phyloP scores from a whole-genome alignment of 2,888 invertebrate species.

The Polia nebulosa region DNA sequence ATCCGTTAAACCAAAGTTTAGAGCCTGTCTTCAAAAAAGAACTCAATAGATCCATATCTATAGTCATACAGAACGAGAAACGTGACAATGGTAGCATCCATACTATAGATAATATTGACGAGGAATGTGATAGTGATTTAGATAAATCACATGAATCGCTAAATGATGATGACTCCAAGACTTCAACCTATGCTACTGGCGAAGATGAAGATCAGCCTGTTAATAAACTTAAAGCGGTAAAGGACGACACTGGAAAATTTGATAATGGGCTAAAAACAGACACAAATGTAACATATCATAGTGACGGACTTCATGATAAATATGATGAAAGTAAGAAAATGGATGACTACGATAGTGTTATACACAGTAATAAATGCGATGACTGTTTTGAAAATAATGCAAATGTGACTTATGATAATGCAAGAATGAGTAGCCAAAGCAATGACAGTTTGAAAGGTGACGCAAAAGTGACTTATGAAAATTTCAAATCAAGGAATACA shows the following conservation, averaged over 20 bases:
- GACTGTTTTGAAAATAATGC: constrained; percentile 36
- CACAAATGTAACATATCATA: constrained; percentile 42
- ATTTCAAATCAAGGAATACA: constrained; percentile 3
- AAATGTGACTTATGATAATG: constrained; percentile 39
- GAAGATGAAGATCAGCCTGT: constrained; percentile 61
- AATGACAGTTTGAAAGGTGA: constrained; percentile 30
- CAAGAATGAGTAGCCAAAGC: constrained; percentile 8
- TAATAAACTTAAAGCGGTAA: constrained; percentile 15
- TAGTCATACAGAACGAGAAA: constrained; percentile 56
- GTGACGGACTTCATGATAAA: constrained; percentile 22
- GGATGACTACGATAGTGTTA: constrained; percentile 28
- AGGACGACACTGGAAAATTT: constrained; percentile 5
- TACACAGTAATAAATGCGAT: constrained; percentile 34
- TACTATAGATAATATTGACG: constrained; percentile 58
- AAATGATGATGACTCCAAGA: constrained; percentile 64
- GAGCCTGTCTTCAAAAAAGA: constrained; percentile 83
- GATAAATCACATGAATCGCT: constrained; percentile 68
- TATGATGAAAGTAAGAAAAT: constrained; percentile 17
- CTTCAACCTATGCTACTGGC: constrained; percentile 58
- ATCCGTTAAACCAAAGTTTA: constrained; percentile 80
- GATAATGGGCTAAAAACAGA: constrained; percentile 25
- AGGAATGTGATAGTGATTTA: constrained; percentile 65
- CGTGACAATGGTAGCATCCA: constrained; percentile 56
- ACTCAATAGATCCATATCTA: constrained; percentile 71
- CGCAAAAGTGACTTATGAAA: constrained; percentile 8